A percentile compares a stretch with the other conserved stretches of the same genome.
Evolutionary conservation across 2,888 invertebrate genomes (phyloP).

Genomic region (Eubasilissa splendida): DNA sequence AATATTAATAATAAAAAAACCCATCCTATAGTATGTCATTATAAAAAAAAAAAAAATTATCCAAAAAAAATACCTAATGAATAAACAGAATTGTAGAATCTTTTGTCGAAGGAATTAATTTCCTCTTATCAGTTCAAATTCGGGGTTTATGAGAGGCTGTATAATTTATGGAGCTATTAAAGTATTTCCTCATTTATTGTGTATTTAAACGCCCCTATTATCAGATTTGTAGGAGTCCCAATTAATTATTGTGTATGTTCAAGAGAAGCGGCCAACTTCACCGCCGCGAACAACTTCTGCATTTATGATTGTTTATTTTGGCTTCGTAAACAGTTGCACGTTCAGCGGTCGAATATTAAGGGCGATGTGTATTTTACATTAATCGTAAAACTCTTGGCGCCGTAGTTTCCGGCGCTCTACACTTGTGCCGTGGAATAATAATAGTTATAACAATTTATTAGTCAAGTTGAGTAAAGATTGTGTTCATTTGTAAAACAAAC

Average conservation of each 20-base stretch:
- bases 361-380: conserved; percentile 25
- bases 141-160: conserved; percentile 12
- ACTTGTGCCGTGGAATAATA: neutral
- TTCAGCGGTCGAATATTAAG: conserved; percentile 34
- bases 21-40: no score
- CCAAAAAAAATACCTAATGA: no score
- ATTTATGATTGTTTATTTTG: conserved; percentile 39
- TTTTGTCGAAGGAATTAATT: conserved; percentile 15
- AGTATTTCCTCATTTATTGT: conserved; percentile 20
- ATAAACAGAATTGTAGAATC: neutral
- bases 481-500: no score
- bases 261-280: conserved; percentile 9
- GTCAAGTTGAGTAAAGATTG: no score
- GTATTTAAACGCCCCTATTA: conserved; percentile 9
- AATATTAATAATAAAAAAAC: no score
- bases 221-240: conserved; percentile 26
- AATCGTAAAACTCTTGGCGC: neutral
- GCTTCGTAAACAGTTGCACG: conserved; percentile 36
- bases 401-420: neutral
- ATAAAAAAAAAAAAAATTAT: no score
- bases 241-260: conserved; percentile 45
- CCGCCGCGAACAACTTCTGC: conserved; percentile 25
- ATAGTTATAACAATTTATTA: neutral
- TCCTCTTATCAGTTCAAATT: conserved; percentile 12
- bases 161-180: conserved; percentile 30